Evolutionary conservation across 1,140 invertebrate species (phyloP).

Genomic region (Micrasema minimum): DNA sequence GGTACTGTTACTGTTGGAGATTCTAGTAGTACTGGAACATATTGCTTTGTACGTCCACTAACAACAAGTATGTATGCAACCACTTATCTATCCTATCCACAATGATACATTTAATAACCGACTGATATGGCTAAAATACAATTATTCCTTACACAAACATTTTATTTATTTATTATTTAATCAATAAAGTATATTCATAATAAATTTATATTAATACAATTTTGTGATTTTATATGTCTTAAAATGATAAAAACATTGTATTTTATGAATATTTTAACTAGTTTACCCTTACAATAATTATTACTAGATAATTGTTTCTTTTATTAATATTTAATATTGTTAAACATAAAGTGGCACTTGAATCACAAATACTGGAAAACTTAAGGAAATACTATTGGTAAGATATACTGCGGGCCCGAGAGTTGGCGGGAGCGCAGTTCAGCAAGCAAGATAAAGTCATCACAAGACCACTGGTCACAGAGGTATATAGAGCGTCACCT

Average conservation of each 20-base stretch:
- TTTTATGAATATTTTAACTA: conserved; percentile 62
- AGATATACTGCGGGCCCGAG: conserved; percentile 50
- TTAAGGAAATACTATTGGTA: conserved; percentile 65
- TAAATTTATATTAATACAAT: conserved; percentile 54
- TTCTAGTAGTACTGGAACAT: too few relatives aligned
- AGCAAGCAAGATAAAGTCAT: conserved; percentile 51
- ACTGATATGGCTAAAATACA: conserved; percentile 71
- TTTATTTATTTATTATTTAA: conserved; percentile 46
- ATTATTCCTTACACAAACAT: conserved; percentile 55
- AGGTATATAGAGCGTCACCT: conserved; percentile 48
- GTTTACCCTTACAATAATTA: conserved; percentile 69
- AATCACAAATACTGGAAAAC: conserved; percentile 71
- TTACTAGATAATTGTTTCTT: conserved; percentile 69
- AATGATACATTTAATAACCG: conserved; percentile 50
- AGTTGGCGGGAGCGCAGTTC: conserved; percentile 27
- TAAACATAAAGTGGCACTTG: conserved; percentile 71
- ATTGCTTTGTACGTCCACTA: conserved; percentile 1
- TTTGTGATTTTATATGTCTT: conserved; percentile 61
- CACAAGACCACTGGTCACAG: conserved; percentile 54
- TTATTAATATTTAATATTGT: conserved; percentile 60
- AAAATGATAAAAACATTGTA: conserved; percentile 71
- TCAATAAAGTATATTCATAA: conserved; percentile 55
- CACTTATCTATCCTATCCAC: conserved; percentile 41
- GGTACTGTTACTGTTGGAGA: too few relatives aligned
- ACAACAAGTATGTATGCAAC: conserved; percentile 33